Conservation (phyloP, 2,797 vertebrate genomes). For the Craterocephalus amniculus region DNA sequence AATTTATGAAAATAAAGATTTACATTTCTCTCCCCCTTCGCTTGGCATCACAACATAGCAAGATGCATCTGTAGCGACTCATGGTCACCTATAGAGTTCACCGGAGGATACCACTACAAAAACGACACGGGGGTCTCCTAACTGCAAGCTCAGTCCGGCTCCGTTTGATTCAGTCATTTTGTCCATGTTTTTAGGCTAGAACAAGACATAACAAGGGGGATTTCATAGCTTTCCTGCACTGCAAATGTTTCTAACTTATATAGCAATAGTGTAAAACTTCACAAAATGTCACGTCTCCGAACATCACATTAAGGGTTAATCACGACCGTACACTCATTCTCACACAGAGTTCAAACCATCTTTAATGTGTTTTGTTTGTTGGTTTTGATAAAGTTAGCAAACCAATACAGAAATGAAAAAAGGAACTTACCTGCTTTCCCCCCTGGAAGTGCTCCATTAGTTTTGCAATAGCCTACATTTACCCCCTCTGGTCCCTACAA, state of each 20-base stretch:
- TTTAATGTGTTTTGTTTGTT: conserved; percentile 54
- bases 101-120: conserved; percentile 71
- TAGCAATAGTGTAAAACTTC: conserved; percentile 14
- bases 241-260: conserved; percentile 30
- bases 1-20: too few relatives aligned
- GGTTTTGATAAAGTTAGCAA: conserved; percentile 22
- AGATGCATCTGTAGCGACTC: conserved; percentile 72
- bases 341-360: conserved; percentile 60
- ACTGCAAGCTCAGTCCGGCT: conserved; percentile 37
- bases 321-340: conserved; percentile 41
- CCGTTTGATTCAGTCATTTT: conserved; percentile 6
- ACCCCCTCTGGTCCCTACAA: background rate
- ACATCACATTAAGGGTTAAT: conserved; percentile 38
- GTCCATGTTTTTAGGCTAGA: background rate
- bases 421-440: conserved; percentile 62
- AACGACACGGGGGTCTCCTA: conserved; percentile 61
- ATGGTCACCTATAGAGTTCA: conserved; percentile 78
- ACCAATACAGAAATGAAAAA: conserved; percentile 17
- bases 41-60: conserved; percentile 66
- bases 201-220: background rate
- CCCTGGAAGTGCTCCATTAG: conserved; percentile 44
- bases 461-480: conserved; percentile 37
- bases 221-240: background rate
- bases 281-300: conserved; percentile 30
- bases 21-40: conserved; percentile 44